A percentile compares a stretch with the other conserved stretches of the same genome.
Conservation (phyloP, 1,140 invertebrate species). For the Tribolium madens region DNA sequence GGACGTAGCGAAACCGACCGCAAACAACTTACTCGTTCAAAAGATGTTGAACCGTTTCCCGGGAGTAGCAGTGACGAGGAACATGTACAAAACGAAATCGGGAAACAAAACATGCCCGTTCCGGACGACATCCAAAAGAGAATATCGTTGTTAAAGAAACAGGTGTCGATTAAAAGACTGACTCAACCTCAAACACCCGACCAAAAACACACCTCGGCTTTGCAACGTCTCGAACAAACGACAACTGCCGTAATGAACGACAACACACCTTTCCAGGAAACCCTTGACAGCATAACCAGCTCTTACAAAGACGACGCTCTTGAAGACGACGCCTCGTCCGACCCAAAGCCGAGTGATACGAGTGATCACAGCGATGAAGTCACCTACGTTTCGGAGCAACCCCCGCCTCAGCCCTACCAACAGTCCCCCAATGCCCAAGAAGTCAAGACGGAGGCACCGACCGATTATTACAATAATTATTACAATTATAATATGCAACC, state of each 20-base stretch:
- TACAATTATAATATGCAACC: conserved; percentile 60
- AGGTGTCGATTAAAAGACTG: conserved; percentile 58
- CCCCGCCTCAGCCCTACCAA: conserved; percentile 45
- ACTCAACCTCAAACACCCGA: background rate
- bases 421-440: conserved; percentile 44
- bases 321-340: conserved; percentile 25
- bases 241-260: conserved; percentile 57
- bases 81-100: conserved; percentile 6
- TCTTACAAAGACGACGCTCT: conserved; percentile 55
- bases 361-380: conserved; percentile 60
- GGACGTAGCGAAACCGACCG: background rate
- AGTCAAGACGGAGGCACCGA: conserved; percentile 56
- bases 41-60: conserved; percentile 47
- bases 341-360: conserved; percentile 46
- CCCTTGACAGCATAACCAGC: conserved; percentile 62
- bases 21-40: conserved; percentile 53
- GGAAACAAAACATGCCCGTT: background rate
- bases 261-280: conserved; percentile 62
- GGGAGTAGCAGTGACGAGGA: conserved; percentile 55
- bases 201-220: conserved; percentile 45
- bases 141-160: conserved; percentile 56
- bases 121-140: conserved; percentile 54
- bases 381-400: conserved; percentile 59
- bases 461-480: conserved; percentile 58
- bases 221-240: conserved; percentile 61